Base-by-base conservation (phyloP, 2,113 vertebrate genomes). In the Egretta garzetta region DNA sequence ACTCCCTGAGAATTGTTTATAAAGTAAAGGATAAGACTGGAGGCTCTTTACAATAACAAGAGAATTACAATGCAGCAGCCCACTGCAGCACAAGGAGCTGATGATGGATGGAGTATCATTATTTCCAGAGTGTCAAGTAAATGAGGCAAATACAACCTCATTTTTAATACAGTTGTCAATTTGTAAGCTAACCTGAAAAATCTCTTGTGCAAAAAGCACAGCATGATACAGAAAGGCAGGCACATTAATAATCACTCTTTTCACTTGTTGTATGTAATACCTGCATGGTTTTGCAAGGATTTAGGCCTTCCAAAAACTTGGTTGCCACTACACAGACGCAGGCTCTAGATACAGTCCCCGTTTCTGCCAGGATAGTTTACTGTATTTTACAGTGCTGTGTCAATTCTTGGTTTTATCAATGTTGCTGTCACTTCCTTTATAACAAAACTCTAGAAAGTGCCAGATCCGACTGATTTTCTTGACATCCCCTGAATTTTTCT, bases 1-100 rank as follows among this genome's bases (percentile, higher is more conserved):
- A 28, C 64, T 97, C 87, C 96, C 73, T 81, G 47, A 77, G 95
- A 75, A 71, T 68, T 80, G 79, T 93, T 89, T 90, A 86, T 68
- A 58, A 89, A 94, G 86, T 17, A 62, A 90, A 90, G 89, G 93
- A 60, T 58, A 86, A 75, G 81, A 72, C 68, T 53, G 83, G 86
- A 87, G 82, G 67, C 33, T 75, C 33, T 71, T 94, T 74, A 73
- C 85, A 92, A 77, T n/a, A 60, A 75, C 55, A 80, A 80, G 83
- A 56, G 89, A 59, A 89, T 30, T 3, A 49, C 81, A 76, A 79
- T 70, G 83, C 85, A 85, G 90, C 4, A 1, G 72, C 5, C 26
- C 87, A 30, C 37, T 49, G 80, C 66, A 60, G 80, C 41, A 35
- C 33, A 12, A 58, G 74, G 28, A 45, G 71, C 63, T 30, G 80